Evolutionary conservation across 2,888 invertebrate genomes (phyloP), one percentile per base, ranked within the genome.

Genomic region (Branchipolynoe longqiensis): DNA sequence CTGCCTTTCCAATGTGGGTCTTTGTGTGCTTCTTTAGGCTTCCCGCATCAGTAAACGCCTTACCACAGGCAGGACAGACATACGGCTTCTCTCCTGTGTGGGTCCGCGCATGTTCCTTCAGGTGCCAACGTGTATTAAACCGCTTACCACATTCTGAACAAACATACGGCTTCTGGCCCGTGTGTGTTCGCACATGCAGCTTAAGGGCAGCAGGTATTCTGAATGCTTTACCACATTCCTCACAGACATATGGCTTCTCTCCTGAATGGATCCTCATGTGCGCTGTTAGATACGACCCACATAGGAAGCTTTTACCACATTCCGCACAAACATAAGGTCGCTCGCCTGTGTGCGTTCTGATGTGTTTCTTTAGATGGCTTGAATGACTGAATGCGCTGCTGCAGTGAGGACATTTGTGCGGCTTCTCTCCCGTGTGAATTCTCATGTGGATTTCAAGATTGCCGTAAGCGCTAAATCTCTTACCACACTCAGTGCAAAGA

Each of bases 211-310:
- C 38, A 33, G 33, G 6, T 6, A 6, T 6, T 33, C 22, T 28
- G n/a, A 73, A 73, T 36, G 12, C n/a, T 36, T 36, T 73, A 18
- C n/a, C 73, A 73, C 73, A 73, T 4, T 6, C 12, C 8, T n/a
- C 33, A 73, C 73, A 73, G 4, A 33, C 33, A 36, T 73, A n/a
- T 28, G 73, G 73, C 38, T n/a, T 73, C n/a, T 73, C 73, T 33
- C 73, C 73, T 73, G 73, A 31, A 36, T 73, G 73, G 14, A n/a
- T 73, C 8, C 4, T 12, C 73, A 22, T 33, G 33, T 73, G 73
- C 38, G 8, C 33, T 12, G 12, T 73, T 14, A 25, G 8, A 33
- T 73, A 33, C 31, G n/a, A 18, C 6, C 12, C 33, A 12, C 38
- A 14, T 33, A 14, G 18, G 36, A 28, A 73, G 4, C 31, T 33